These are phyloP conservation scores for Wasmannia auropunctata DNA, from an alignment of 1,140 invertebrate genomes.

Conservation along the genomic window DNA sequence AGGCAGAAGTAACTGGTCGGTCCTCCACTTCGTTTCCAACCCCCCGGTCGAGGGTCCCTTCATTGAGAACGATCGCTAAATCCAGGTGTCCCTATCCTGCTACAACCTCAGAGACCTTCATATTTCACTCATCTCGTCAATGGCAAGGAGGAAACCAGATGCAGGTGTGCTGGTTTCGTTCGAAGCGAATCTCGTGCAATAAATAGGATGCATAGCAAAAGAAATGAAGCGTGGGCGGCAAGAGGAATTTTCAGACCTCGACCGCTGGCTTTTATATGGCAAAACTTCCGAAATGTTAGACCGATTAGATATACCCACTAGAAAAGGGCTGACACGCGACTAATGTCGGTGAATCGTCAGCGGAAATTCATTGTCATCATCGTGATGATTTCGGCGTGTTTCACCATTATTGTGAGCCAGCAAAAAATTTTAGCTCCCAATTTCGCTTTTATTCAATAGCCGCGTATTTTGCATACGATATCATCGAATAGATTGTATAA, in stretches of 20 bases:
- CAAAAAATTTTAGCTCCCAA: neutral
- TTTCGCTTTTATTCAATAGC: neutral
- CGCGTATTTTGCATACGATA: neutral
- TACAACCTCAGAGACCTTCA: conserved; percentile 72
- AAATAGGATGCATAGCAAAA: conserved; percentile 50
- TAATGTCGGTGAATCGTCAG: conserved; percentile 5
- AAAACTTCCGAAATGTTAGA: conserved; percentile 54
- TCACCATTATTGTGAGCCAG: neutral
- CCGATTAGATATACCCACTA: conserved; percentile 66
- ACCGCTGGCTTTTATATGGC: neutral
- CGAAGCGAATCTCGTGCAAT: conserved; percentile 48
- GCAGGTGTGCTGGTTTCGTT: conserved; percentile 78
- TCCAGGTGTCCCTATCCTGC: conserved; percentile 77
- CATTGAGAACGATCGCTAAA: conserved; percentile 67
- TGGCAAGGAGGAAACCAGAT: conserved; percentile 70
- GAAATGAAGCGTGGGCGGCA: conserved; percentile 40
- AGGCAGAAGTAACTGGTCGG: conserved; percentile 26
- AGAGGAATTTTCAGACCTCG: conserved; percentile 68
- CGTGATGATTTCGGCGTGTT: conserved; percentile 1
- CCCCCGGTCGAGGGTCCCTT: conserved; percentile 50
- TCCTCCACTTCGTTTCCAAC: conserved; percentile 11
- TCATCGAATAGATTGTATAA: neutral
- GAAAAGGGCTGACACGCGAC: conserved; percentile 81
- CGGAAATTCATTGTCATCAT: neutral
- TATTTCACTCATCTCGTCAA: conserved; percentile 80